Evolutionary conservation across 2,888 invertebrate species (phyloP).

Genomic region (Pammene fasciana): DNA sequence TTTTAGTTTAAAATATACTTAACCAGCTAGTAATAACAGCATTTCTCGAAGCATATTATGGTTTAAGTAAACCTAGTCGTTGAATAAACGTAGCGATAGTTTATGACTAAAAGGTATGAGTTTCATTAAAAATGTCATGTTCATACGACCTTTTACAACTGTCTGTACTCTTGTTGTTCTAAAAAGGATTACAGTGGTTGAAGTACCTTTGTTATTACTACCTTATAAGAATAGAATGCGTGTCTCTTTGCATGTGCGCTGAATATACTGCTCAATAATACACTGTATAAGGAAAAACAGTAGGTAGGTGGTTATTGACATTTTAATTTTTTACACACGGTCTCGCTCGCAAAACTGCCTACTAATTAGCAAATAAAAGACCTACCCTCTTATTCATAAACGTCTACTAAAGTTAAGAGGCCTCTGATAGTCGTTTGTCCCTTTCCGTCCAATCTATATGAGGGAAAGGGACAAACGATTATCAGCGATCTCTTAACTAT

Average conservation of each 20-base stretch:
- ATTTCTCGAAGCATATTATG: background rate
- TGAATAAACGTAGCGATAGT: background rate
- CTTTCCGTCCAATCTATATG: too few species aligned
- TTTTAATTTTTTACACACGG: background rate
- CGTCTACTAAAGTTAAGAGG: too few species aligned
- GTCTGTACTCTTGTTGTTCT: background rate
- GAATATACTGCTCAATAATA: slow-evolving; percentile 21
- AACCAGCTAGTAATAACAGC: background rate
- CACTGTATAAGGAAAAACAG: slow-evolving; percentile 27
- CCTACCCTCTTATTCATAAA: too few species aligned
- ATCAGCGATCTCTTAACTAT: too few species aligned
- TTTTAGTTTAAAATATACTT: background rate
- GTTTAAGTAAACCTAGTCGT: slow-evolving; percentile 5
- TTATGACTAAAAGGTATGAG: background rate
- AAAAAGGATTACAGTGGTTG: slow-evolving; percentile 9
- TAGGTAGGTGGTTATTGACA: slow-evolving; percentile 14
- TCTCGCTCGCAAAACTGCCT: too few species aligned
- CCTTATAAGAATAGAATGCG: background rate
- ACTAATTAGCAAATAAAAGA: too few species aligned
- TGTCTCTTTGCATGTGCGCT: slow-evolving; percentile 7
- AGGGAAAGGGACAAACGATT: too few species aligned
- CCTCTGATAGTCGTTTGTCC: too few species aligned
- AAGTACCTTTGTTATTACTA: background rate
- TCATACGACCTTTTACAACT: background rate
- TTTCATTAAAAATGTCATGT: background rate